Evolutionary conservation across 2,888 invertebrate species (phyloP), one percentile per base, ranked within the genome.

Genomic region (Zele albiditarsus): DNA sequence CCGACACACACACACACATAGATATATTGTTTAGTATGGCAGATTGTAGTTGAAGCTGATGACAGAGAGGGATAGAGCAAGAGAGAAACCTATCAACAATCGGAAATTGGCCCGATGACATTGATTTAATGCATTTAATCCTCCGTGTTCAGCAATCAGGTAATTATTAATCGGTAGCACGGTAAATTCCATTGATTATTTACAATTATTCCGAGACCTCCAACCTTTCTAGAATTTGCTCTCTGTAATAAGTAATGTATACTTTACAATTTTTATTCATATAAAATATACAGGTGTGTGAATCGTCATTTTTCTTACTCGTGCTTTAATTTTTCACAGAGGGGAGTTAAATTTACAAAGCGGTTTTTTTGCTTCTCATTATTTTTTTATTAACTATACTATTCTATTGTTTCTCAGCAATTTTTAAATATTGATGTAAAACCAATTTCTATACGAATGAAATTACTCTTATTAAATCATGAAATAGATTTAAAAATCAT

Each of bases 21-120:
- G 10, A 53, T 53, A n/a, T 23, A 53, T 53, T 53, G 16, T 31
- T 49, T 62, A 27, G 28, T 63, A 63, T 69, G 57, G 46, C 68
- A 53, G 31, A 31, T 68, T 27, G 28, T 27, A 28, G 62, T 31
- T 28, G 28, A 68, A 33, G 53, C 12, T 46, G 69, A 68, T 67
- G 62, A 60, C 31, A 74, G 78, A 77, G 76, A 76, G 71, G 71
- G 79, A 79, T 12, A 1, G 71, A 77, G 68, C 73, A 71, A 75
- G 80, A 77, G 80, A 77, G 75, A 69, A 80, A 77, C 79, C 79
- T 79, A 80, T 77, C 78, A 75, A 71, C 74, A 84, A 88, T 88
- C 88, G 89, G 88, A 88, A 88, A 89, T 88, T 89, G 88, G 88
- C 87, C 88, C 88, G 89, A 89, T 88, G 89, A 88, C 89, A 88